Evolutionary conservation across 2,113 vertebrate genomes (phyloP), one percentile per base, ranked within the genome.

Genomic region (Corythornis madagascariensis): DNA sequence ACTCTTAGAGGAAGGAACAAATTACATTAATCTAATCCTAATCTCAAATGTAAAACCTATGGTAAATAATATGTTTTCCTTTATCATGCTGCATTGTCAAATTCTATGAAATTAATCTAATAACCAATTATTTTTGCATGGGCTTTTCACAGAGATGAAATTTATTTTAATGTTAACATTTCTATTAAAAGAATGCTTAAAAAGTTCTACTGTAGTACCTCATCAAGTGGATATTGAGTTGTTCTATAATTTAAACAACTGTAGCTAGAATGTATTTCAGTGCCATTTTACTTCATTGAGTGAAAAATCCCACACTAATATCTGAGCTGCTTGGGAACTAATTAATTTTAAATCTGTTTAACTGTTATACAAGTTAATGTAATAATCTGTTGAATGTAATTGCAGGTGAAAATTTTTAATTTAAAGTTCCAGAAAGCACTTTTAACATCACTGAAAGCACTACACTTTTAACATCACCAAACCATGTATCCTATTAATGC

Each of bases 261-360:
- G 81, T 40, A 89, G 15, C 24, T 80, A 67, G 29, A 83, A 60
- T 74, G 33, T 83, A 16, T 63, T 90, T 80, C 66, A 71, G 25
- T 70, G 57, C 88, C 72, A 90, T 92, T 95, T 95, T 96, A 86
- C 84, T 79, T 87, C 83, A 89, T 65, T 78, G 86, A 92, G 70
- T 92, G 71, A 94, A 95, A 94, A 92, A 88, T 81, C 50, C 75
- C 42, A 70, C 61, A 88, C 17, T 93, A 78, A 89, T 95, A 93
- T 96, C 73, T 70, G 53, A 48, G 73, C 59, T 94, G 29, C 85
- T 94, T 90, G 31, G 75, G 80, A 97, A 88, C 43, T 90, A 95
- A 95, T 97, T 95, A 96, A 95, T 94, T 86, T 86, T 81, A 89
- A 94, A 93, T 93, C 81, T 94, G 25, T 96, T 94, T 90, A 86